Base-by-base conservation (phyloP, 2,888 invertebrate species). In the Patella depressa region DNA sequence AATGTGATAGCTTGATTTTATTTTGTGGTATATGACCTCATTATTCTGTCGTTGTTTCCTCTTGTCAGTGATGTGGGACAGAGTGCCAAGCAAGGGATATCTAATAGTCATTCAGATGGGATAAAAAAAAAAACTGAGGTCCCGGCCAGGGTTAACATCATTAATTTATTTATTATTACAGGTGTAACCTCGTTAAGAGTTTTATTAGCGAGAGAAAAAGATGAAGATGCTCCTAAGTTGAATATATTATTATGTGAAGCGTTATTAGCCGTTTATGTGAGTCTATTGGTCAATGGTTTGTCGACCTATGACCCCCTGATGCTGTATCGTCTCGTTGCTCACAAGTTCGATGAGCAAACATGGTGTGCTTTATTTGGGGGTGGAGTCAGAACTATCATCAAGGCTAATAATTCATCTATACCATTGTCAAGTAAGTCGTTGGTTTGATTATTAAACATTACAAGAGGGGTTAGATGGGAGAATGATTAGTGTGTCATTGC, bases 181-280 rank as follows among this genome's bases (percentile, higher is more conserved):
- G 98, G 99, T 15, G 98, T 99, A 0, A 96, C 98, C 0, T 97
- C 96, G 78, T 93, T 99, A 69, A 94, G 98, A 53, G 96, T 98
- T 0, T 93, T 99, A 70, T 93, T 99, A 9, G 96, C 97, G 0
- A 94, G 98, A 34, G 98, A 98, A 86, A 97, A 97, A 84, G 99
- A 99, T 89, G 97, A 97, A 88, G 96, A 97, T 88, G 95, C 97
- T 2, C 99, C 99, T 0, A 95, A 96, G 81, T 93, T 99, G 73
- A 96, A 96, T 84, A 95, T 98, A 45, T 93, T 99, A 14, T 93
- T 99, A 29, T 95, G 96, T 77, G 99, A 99, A 92, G 95, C 97
- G 0, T 97, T 98, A 92, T 95, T 97, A 29, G 96, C 98, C 0
- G 97, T 98, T 9, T 98, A 96, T 91, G 94, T 97, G 91, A 97